Conservation (phyloP, 2,888 invertebrate genomes). For the Antheraea yamamai region DNA sequence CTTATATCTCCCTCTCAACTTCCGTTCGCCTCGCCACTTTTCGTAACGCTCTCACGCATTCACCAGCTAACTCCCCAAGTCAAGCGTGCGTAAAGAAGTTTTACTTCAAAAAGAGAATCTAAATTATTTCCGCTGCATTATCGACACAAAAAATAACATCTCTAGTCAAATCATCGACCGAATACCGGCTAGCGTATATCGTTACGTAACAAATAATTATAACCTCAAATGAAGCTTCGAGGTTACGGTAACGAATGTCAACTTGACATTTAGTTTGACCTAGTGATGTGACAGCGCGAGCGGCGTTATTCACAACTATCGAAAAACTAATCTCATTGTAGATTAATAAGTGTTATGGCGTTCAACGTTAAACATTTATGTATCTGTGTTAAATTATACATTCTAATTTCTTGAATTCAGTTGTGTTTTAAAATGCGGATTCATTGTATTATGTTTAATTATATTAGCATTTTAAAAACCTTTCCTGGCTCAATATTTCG, state of each 20-base stretch:
- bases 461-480: too few relatives aligned
- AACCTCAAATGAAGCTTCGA: not conserved
- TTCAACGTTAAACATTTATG: not conserved
- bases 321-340: not conserved
- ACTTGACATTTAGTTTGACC: conserved; percentile 12
- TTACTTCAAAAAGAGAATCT: not conserved
- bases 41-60: too few relatives aligned
- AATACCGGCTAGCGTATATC: not conserved
- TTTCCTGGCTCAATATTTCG: too few relatives aligned
- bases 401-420: too few relatives aligned
- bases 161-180: not conserved
- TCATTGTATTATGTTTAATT: too few relatives aligned
- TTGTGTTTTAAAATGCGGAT: too few relatives aligned
- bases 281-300: not conserved
- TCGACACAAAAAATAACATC: not conserved
- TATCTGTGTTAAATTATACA: not conserved
- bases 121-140: not conserved
- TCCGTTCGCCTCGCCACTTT: too few relatives aligned
- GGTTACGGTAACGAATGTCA: conserved; percentile 8
- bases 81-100: too few relatives aligned
- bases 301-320: not conserved
- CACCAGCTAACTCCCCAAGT: too few relatives aligned
- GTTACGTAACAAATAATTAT: conserved; percentile 10
- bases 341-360: not conserved
- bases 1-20: too few relatives aligned